Evolutionary conservation across 2,797 vertebrate genomes (phyloP).

Genomic region (Capromys pilorides): DNA sequence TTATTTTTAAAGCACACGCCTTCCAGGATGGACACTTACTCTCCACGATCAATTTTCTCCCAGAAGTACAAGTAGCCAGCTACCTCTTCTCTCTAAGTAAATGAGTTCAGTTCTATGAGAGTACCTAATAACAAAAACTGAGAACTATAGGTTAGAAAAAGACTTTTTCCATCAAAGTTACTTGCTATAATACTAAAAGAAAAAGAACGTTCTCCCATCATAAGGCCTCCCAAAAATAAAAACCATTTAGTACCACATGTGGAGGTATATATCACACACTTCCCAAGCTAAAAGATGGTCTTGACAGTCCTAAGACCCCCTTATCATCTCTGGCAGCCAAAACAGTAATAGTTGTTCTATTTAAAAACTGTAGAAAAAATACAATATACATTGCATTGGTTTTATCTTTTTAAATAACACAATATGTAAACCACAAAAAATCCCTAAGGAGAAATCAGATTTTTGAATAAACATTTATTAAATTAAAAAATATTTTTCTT

Average conservation of each 20-base stretch:
- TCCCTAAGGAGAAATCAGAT: constrained; percentile 17
- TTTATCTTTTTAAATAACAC: constrained; percentile 52
- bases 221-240: constrained; percentile 26
- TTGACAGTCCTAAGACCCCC: neutral
- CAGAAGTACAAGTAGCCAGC: neutral
- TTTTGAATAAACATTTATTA: constrained; percentile 62
- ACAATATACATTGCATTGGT: constrained; percentile 26
- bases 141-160: constrained; percentile 35
- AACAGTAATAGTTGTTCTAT: neutral
- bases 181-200: constrained; percentile 26
- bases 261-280: neutral
- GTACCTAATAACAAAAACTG: constrained; percentile 30
- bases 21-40: constrained; percentile 11
- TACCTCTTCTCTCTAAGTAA: constrained; percentile 42
- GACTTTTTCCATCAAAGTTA: neutral
- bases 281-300: neutral
- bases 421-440: constrained; percentile 20
- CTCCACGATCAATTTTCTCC: constrained; percentile 43
- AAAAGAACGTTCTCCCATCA: constrained; percentile 25
- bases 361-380: constrained; percentile 9
- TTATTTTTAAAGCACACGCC: constrained; percentile 39
- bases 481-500: constrained; percentile 64
- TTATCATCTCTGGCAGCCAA: neutral
- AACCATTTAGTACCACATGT: neutral
- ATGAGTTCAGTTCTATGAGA: constrained; percentile 46